Evolutionary conservation across 2,797 vertebrate species (phyloP).

Genomic region (Channa striata): DNA sequence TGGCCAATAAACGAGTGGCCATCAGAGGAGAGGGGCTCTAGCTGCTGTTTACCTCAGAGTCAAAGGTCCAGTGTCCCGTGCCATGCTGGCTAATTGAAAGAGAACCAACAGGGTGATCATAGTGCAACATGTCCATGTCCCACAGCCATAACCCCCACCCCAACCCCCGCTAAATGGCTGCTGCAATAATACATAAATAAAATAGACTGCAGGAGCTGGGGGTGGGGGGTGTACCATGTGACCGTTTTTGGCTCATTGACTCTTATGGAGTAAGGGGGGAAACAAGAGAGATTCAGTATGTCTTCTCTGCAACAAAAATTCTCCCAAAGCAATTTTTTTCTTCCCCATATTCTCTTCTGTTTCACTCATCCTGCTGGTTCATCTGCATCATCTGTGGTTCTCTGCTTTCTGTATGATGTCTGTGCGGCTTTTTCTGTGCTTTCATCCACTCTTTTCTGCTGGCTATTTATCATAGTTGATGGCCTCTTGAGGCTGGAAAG

Average conservation of each 20-base stretch:
- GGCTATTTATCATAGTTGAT: conserved; percentile 66
- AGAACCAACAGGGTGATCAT: conserved; percentile 71
- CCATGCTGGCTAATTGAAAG: conserved; percentile 81
- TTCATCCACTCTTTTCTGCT: conserved; percentile 43
- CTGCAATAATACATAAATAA: conserved; percentile 78
- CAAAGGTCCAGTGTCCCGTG: conserved; percentile 38
- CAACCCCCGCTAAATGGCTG: conserved; percentile 38
- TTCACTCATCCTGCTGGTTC: conserved; percentile 2
- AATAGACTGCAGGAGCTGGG: conserved; percentile 52
- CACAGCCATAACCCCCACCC: conserved; percentile 27
- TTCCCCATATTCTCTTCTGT: conserved; percentile 21
- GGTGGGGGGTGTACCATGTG: conserved; percentile 25
- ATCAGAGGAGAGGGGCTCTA: conserved; percentile 46
- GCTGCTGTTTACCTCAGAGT: conserved; percentile 66
- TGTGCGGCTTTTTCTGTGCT: conserved; percentile 35
- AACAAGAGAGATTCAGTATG: conserved; percentile 32
- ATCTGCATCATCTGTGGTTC: conserved; percentile 28
- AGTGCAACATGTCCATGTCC: conserved; percentile 62
- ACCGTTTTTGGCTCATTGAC: conserved; percentile 73
- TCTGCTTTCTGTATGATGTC: conserved; percentile 42
- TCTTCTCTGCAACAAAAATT: conserved; percentile 58
- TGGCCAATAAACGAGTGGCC: conserved; percentile 40
- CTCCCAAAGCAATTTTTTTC: conserved; percentile 57
- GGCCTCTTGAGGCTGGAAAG: conserved; percentile 41
- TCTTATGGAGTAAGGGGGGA: conserved; percentile 50